Conservation (phyloP, 1,140 invertebrate genomes). For the Heliconius hermathena region DNA sequence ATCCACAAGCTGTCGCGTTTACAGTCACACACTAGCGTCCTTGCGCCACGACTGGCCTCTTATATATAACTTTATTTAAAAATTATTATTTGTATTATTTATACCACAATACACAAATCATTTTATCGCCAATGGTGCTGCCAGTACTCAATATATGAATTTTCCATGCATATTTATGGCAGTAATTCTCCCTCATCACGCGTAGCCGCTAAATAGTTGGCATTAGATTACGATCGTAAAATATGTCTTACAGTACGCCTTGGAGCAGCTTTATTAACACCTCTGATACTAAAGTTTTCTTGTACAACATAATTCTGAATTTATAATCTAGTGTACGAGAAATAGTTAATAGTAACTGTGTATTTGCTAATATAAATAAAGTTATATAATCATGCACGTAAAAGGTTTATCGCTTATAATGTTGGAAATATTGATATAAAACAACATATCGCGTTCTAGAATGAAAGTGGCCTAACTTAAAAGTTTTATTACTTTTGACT, state of each 20-base stretch:
- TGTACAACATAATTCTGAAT: slow-evolving; percentile 15
- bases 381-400: slow-evolving; percentile 1
- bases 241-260: slow-evolving; percentile 9
- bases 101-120: not conserved
- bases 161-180: not conserved
- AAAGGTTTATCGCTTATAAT: not conserved
- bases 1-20: too few species aligned
- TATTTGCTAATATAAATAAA: not conserved
- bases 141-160: not conserved
- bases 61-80: too few species aligned
- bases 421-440: not conserved
- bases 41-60: too few species aligned
- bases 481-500: too few species aligned
- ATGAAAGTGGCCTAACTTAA: not conserved
- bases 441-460: not conserved
- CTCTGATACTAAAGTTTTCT: slow-evolving; percentile 9
- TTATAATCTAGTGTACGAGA: not conserved
- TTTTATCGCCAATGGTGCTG: not conserved
- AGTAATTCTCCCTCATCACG: slow-evolving; percentile 9
- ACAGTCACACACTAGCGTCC: too few species aligned
- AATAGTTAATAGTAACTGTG: not conserved
- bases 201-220: not conserved
- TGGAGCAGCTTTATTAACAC: slow-evolving; percentile 12
- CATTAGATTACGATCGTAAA: slow-evolving; percentile 14
- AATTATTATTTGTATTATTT: too few species aligned